Conservation (phyloP, 2,797 vertebrate species). For the Anabacerthia variegaticeps region DNA sequence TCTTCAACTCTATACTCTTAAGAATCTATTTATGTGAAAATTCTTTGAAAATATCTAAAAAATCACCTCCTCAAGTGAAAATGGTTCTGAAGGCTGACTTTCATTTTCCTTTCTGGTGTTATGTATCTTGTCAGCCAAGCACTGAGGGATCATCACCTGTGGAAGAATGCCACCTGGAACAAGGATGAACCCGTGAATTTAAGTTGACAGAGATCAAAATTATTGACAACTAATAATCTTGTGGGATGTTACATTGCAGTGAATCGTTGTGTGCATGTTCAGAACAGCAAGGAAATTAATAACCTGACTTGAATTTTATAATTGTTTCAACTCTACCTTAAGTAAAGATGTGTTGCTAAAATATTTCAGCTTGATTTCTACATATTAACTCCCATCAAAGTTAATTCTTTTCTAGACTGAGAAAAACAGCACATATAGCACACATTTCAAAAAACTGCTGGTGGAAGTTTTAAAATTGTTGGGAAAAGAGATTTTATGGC, state of each 20-base stretch:
- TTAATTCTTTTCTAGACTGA: background rate
- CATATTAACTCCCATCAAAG: background rate
- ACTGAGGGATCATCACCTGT: background rate
- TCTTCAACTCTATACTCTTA: background rate
- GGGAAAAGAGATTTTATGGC: background rate
- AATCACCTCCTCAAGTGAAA: background rate
- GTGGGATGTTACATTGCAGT: background rate
- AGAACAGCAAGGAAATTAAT: background rate
- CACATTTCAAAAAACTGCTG: background rate
- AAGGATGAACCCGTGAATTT: background rate
- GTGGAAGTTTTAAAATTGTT: background rate
- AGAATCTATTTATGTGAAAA: background rate
- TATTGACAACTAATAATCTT: background rate
- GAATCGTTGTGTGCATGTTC: accelerated
- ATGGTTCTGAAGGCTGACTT: background rate
- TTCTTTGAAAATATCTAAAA: background rate
- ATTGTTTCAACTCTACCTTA: background rate
- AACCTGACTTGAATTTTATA: background rate
- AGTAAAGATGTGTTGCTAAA: background rate
- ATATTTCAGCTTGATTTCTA: background rate
- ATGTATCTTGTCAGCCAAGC: background rate
- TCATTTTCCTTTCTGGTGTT: background rate
- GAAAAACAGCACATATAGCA: background rate
- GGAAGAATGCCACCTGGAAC: background rate
- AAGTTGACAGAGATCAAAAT: background rate